Evolutionary conservation across 2,888 invertebrate genomes (phyloP).

Genomic region (Orchestes rusci): DNA sequence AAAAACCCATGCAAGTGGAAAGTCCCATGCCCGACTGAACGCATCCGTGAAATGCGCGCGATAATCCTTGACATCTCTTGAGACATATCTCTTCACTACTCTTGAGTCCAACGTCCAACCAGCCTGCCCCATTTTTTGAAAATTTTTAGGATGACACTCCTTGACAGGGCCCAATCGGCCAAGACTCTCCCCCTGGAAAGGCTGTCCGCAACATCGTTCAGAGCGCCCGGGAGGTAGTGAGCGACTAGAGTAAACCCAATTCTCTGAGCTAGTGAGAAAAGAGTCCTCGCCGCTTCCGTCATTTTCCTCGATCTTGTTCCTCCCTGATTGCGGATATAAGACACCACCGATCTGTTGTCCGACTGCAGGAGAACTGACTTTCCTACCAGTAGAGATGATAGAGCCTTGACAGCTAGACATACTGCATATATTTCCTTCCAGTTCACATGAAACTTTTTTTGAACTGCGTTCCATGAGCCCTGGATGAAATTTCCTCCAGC

Average conservation of each 20-base stretch:
- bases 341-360: conserved; percentile 25
- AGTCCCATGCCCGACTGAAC: conserved; percentile 26
- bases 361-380: conserved; percentile 20
- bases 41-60: too few species aligned
- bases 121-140: conserved; percentile 24
- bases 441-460: conserved; percentile 25
- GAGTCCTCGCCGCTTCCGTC: conserved; percentile 2
- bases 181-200: conserved; percentile 17
- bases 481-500: conserved; percentile 4
- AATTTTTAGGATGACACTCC: conserved; percentile 7
- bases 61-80: too few species aligned
- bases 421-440: conserved; percentile 24
- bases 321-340: conserved; percentile 24
- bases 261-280: conserved; percentile 14
- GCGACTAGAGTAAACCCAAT: conserved; percentile 8
- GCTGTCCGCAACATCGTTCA: conserved; percentile 27
- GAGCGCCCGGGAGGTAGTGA: conserved; percentile 24
- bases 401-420: conserved; percentile 6
- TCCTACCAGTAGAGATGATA: conserved; percentile 1
- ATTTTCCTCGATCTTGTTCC: conserved; percentile 18
- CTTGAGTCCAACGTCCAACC: too few species aligned
- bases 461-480: background rate
- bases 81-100: too few species aligned
- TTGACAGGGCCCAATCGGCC: conserved; percentile 24
- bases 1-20: conserved; percentile 30